Conservation (phyloP, 2,113 vertebrate genomes). For the Theropithecus gelada region DNA sequence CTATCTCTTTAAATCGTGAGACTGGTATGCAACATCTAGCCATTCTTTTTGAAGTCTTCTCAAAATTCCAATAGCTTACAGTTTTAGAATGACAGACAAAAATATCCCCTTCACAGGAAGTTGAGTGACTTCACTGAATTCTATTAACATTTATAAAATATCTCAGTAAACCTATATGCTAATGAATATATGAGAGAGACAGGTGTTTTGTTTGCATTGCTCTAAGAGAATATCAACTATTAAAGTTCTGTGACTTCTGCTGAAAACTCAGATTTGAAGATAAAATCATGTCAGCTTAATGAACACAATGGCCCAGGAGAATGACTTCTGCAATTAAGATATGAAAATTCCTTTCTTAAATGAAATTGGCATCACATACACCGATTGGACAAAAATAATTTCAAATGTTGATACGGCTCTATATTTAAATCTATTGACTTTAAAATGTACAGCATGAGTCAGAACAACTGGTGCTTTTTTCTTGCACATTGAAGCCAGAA, state of each 20-base stretch:
- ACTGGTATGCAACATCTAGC: neutral
- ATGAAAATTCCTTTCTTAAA: neutral
- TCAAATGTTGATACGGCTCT: slow-evolving; percentile 1
- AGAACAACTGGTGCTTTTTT: slow-evolving; percentile 18
- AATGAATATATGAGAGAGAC: neutral
- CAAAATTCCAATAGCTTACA: neutral
- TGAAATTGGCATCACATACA: neutral
- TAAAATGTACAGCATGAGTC: slow-evolving; percentile 54
- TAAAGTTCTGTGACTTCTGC: neutral
- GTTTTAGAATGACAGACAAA: neutral
- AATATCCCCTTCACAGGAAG: neutral
- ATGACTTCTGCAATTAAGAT: neutral
- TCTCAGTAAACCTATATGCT: neutral
- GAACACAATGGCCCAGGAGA: neutral
- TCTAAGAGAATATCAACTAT: neutral
- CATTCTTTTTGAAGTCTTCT: neutral
- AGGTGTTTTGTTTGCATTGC: neutral
- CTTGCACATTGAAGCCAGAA: neutral
- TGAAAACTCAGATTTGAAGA: neutral
- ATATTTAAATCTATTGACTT: slow-evolving; percentile 58
- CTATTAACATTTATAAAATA: neutral
- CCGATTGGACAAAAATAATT: slow-evolving; percentile 20
- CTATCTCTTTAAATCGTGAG: neutral
- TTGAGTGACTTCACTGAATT: neutral
- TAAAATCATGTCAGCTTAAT: neutral